Evolutionary conservation across 2,797 vertebrate genomes (phyloP).

Genomic region (Danio aesculapii): DNA sequence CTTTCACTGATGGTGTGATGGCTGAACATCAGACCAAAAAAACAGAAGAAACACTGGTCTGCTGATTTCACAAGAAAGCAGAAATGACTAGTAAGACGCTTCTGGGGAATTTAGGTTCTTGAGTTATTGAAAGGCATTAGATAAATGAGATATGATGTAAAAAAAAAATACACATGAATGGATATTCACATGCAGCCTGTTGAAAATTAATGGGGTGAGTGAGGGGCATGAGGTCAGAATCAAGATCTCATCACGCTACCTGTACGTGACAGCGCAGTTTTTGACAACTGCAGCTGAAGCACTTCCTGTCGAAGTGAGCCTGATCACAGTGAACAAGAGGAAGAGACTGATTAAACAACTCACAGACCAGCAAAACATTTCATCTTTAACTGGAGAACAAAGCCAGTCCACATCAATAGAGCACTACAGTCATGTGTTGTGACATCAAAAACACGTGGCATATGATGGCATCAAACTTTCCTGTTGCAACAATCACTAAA

Average conservation of each 20-base stretch:
- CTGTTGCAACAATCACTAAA: no score
- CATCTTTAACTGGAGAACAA: neutral
- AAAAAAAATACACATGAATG: slow-evolving; percentile 18
- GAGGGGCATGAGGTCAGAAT: slow-evolving; percentile 35
- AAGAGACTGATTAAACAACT: slow-evolving; percentile 9
- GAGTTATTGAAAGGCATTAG: neutral
- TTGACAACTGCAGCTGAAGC: slow-evolving; percentile 84
- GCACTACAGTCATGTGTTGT: no score
- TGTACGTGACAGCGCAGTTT: slow-evolving; percentile 74
- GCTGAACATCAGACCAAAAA: neutral
- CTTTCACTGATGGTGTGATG: neutral
- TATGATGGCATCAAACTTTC: no score
- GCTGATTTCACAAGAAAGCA: neutral
- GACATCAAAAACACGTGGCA: no score
- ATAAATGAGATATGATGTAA: neutral
- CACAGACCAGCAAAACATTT: neutral
- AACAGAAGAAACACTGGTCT: neutral
- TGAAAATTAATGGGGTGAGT: neutral
- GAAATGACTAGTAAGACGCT: neutral
- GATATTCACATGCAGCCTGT: slow-evolving; percentile 12
- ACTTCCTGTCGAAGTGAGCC: slow-evolving; percentile 85
- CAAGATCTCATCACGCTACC: slow-evolving; percentile 71
- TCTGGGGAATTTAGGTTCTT: slow-evolving; percentile 15
- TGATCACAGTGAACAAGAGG: slow-evolving; percentile 63
- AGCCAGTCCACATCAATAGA: neutral